A percentile compares a stretch with the other conserved stretches of the same genome.
These are phyloP conservation scores for Drosophila pruinosa DNA, from an alignment of 1,140 invertebrate genomes.

Conservation along the genomic window DNA sequence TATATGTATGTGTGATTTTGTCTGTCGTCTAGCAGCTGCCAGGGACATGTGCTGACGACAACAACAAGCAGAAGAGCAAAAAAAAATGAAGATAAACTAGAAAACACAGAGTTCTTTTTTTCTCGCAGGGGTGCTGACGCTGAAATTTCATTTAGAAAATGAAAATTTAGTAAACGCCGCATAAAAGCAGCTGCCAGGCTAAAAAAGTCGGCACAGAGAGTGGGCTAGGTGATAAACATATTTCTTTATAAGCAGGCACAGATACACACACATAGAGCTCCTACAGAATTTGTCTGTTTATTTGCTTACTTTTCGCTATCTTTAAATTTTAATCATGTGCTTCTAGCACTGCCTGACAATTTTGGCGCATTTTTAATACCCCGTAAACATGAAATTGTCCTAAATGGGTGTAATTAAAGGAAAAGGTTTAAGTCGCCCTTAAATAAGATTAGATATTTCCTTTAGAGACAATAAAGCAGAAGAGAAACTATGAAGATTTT, in stretches of 20 bases:
- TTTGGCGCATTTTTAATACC: constrained; percentile 36
- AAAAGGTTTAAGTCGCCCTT: background rate
- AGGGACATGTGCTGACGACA: constrained; percentile 71
- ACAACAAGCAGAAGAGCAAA: constrained; percentile 18
- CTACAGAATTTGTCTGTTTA: background rate
- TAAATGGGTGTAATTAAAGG: background rate
- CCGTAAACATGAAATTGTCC: background rate
- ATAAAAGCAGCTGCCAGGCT: constrained; percentile 39
- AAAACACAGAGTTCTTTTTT: constrained; percentile 7
- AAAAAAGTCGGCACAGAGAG: background rate
- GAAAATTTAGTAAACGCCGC: constrained; percentile 69
- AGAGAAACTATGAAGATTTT: background rate
- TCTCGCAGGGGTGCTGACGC: constrained; percentile 12
- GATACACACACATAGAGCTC: background rate
- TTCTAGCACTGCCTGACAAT: constrained; percentile 39
- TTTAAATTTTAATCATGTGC: constrained; percentile 59
- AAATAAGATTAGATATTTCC: background rate
- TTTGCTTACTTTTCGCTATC: constrained; percentile 20
- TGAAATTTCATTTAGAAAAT: constrained; percentile 76
- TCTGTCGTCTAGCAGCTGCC: constrained; percentile 66
- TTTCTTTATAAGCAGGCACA: constrained; percentile 39
- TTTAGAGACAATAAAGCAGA: too few relatives aligned
- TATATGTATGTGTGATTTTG: constrained; percentile 31
- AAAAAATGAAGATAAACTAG: constrained; percentile 70
- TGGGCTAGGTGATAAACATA: constrained; percentile 54